phyloP scores from a whole-genome alignment of 1,140 invertebrate species.

The Brachionus rotundiformis region DNA sequence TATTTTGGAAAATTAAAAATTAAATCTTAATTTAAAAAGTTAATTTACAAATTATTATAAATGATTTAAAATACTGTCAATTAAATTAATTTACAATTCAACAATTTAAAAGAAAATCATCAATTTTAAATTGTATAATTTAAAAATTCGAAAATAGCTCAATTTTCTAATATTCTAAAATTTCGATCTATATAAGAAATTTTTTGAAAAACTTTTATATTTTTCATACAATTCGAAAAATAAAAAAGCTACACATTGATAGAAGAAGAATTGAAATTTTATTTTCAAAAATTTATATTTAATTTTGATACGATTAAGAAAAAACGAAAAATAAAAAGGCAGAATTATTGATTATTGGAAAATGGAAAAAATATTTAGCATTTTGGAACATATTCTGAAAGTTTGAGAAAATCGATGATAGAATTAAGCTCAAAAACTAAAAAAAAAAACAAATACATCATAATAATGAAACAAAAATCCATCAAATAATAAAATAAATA shows the following conservation, averaged over 20 bases:
- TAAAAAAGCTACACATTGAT: neutral
- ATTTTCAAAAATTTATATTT: neutral
- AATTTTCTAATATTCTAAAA: no score
- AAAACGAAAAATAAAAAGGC: neutral
- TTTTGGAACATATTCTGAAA: neutral
- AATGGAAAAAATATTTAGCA: conserved; percentile 36
- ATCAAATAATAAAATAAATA: neutral
- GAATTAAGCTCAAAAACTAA: neutral
- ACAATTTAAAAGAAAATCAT: no score
- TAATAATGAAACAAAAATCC: neutral
- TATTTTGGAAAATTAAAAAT: no score
- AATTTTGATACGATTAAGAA: conserved; percentile 5
- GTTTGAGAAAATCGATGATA: neutral
- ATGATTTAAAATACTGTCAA: no score
- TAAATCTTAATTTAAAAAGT: no score
- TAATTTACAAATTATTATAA: no score
- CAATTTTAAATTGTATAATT: no score
- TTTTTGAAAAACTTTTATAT: no score
- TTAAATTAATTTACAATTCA: no score
- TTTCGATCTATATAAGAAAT: no score
- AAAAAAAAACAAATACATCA: conserved; percentile 41
- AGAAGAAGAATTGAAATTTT: neutral
- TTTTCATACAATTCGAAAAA: no score
- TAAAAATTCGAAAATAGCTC: no score
- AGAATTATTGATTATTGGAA: conserved; percentile 43